Conservation (phyloP, 2,113 vertebrate genomes). For the Mesocricetus auratus region DNA sequence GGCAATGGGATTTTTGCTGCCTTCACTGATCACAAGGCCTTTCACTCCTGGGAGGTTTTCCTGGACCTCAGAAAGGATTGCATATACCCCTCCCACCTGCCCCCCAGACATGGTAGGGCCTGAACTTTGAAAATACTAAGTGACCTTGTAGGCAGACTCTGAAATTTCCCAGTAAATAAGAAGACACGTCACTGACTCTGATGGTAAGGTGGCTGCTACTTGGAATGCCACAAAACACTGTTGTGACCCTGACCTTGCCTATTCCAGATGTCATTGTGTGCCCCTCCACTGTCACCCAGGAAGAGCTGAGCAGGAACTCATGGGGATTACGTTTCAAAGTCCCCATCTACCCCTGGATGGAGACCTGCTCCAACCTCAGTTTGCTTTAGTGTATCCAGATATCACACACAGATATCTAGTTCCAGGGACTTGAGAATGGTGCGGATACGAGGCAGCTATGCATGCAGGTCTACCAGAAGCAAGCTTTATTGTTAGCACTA, state of each 20-base stretch:
- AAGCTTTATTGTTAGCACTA: background rate
- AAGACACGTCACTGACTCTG: background rate
- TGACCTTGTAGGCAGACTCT: background rate
- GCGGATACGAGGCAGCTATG: background rate
- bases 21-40: background rate
- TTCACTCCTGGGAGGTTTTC: background rate
- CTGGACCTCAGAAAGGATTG: background rate
- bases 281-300: background rate
- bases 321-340: background rate
- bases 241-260: background rate
- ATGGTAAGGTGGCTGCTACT: background rate
- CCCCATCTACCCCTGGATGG: background rate
- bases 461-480: background rate
- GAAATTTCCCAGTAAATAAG: slow-evolving; percentile 2
- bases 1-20: slow-evolving; percentile 6
- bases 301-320: background rate
- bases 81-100: background rate
- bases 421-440: background rate
- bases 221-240: background rate
- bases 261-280: background rate
- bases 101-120: background rate
- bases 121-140: background rate
- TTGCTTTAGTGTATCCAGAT: background rate
- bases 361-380: background rate
- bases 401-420: background rate